Percentiles rank a stretch among this genome's conserved stretches.
Conservation (phyloP, 2,797 vertebrate genomes). For the Phoxinus dragarum region DNA sequence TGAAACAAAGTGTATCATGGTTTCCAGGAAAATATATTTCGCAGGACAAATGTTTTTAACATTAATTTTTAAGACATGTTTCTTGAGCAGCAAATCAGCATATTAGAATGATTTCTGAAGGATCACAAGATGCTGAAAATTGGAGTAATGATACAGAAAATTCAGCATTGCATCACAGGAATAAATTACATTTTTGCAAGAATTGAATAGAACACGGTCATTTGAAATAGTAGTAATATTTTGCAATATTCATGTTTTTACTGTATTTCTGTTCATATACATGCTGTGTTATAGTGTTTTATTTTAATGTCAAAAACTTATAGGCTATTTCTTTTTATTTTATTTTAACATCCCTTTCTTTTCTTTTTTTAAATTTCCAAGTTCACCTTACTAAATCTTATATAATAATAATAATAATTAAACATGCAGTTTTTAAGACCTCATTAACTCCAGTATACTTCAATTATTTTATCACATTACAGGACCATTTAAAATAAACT, state of each 20-base stretch:
- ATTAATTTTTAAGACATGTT: background rate
- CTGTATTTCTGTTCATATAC: background rate
- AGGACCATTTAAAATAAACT: background rate
- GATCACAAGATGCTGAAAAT: background rate
- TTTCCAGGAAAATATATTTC: background rate
- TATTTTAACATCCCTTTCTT: background rate
- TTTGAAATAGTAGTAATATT: background rate
- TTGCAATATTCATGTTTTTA: background rate
- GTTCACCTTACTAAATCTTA: background rate
- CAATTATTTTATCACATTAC: background rate
- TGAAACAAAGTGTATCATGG: background rate
- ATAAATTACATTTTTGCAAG: too few species aligned
- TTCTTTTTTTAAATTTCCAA: background rate
- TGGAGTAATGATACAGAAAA: background rate
- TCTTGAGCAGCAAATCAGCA: background rate
- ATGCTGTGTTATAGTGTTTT: background rate
- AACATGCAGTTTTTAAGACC: background rate
- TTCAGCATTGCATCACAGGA: background rate
- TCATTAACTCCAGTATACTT: background rate
- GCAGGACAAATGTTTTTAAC: too few species aligned
- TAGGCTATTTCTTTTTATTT: background rate
- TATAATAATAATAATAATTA: background rate
- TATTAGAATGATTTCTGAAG: background rate
- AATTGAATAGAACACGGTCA: too few species aligned
- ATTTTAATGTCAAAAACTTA: background rate